Conservation (phyloP, 92 coral and sea anemone genomes). For the Paragorgia papillata region DNA sequence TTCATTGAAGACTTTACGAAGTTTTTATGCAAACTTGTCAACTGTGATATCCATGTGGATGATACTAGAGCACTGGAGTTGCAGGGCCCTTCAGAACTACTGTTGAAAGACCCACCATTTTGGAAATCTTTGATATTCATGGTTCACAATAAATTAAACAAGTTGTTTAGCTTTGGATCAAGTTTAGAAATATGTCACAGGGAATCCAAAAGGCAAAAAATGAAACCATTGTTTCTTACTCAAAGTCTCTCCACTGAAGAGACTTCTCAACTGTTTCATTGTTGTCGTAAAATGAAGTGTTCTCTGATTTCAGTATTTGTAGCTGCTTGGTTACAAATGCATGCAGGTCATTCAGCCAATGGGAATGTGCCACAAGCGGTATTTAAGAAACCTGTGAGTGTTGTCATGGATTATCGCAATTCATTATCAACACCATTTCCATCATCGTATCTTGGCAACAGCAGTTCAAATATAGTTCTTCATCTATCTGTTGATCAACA, state of each 20-base stretch:
- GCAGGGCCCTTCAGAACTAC: conserved; percentile 4
- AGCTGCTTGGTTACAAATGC: conserved; percentile 13
- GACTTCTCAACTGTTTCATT: neutral
- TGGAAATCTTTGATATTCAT: neutral
- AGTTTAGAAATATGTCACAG: neutral
- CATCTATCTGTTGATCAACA: neutral
- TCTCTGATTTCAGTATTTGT: conserved; percentile 8
- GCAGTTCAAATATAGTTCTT: conserved; percentile 16
- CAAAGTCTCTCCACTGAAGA: conserved; percentile 22
- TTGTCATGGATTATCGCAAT: conserved; percentile 13
- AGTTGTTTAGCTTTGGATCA: neutral
- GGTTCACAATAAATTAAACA: neutral
- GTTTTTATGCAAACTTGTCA: conserved; percentile 20
- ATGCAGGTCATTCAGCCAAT: neutral
- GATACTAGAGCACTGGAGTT: neutral
- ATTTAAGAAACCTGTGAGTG: neutral
- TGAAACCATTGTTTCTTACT: conserved; percentile 11
- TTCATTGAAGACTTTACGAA: conserved; percentile 16
- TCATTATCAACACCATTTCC: neutral
- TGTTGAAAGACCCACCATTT: conserved; percentile 3
- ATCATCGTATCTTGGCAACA: conserved; percentile 12
- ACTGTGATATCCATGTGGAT: conserved; percentile 11
- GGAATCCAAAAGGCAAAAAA: neutral
- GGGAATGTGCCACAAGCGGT: neutral
- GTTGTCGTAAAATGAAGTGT: neutral